A percentile compares a stretch with the other conserved stretches of the same genome.
Evolutionary conservation across 1,140 invertebrate genomes (phyloP).

Genomic region (Lethrus apterus): DNA sequence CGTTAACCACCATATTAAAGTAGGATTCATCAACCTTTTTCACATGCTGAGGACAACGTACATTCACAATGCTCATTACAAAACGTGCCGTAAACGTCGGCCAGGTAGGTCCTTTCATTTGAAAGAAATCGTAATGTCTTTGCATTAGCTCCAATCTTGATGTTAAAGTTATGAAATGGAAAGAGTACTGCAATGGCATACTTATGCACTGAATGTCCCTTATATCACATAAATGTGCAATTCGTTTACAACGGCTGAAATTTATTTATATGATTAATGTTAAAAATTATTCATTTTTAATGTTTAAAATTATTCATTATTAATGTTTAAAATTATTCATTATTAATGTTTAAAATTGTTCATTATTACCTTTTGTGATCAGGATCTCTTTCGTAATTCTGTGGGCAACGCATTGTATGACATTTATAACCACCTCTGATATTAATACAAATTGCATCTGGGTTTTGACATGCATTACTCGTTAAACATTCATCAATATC

Average conservation of each 20-base stretch:
- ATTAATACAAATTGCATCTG: constrained; percentile 82
- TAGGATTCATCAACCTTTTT: constrained; percentile 54
- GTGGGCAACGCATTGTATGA: constrained; percentile 75
- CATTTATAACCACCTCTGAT: constrained; percentile 82
- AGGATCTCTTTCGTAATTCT: constrained; percentile 66
- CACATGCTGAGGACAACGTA: constrained; percentile 53
- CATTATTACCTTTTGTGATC: constrained; percentile 65
- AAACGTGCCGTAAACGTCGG: constrained; percentile 63
- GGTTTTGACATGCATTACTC: constrained; percentile 51
- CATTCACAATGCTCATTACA: constrained; percentile 59
- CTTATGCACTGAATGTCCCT: constrained; percentile 64
- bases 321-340: constrained; percentile 4
- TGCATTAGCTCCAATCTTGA: constrained; percentile 71
- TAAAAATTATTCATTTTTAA: constrained; percentile 5
- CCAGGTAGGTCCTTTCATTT: constrained; percentile 72
- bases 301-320: constrained; percentile 2
- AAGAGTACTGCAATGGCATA: constrained; percentile 75
- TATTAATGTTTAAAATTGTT: too few species aligned
- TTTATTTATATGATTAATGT: constrained; percentile 18
- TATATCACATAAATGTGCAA: constrained; percentile 56
- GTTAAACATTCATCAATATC: constrained; percentile 82
- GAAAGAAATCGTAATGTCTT: constrained; percentile 72
- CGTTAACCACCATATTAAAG: constrained; percentile 44
- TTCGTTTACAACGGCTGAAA: constrained; percentile 74
- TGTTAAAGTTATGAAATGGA: constrained; percentile 85